A percentile compares a stretch with the other conserved stretches of the same genome.
Evolutionary conservation across 2,113 vertebrate genomes (phyloP).

Genomic region (Clupea harengus): DNA sequence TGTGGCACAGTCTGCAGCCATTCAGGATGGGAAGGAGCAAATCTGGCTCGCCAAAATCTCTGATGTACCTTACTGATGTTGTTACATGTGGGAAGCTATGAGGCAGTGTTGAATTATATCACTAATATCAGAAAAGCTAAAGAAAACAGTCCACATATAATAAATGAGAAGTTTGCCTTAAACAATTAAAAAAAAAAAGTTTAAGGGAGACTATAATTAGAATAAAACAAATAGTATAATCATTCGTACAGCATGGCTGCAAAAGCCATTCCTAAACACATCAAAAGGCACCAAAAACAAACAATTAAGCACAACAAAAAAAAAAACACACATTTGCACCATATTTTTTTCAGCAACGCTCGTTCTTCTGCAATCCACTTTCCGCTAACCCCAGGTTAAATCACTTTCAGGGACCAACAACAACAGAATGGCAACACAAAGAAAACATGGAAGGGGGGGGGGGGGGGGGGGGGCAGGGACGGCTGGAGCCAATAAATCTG

Average conservation of each 20-base stretch:
- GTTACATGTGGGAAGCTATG: background rate
- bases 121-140: background rate
- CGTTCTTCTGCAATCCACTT: background rate
- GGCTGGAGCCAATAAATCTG: slow-evolving; percentile 46
- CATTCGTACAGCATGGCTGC: background rate
- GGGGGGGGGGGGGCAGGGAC: background rate
- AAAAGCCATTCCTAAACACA: background rate
- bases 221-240: background rate
- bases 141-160: background rate
- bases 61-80: background rate
- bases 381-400: background rate
- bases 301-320: background rate
- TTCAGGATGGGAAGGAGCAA: slow-evolving; percentile 3
- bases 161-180: too few species aligned
- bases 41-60: background rate
- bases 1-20: slow-evolving; percentile 11
- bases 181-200: background rate
- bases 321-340: background rate
- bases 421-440: background rate
- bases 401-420: slow-evolving; percentile 4
- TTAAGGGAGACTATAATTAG: background rate
- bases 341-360: background rate
- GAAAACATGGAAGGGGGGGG: background rate
- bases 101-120: too few species aligned
- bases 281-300: background rate